Conservation (phyloP, 2,113 vertebrate genomes). For the Alligator mississippiensis region DNA sequence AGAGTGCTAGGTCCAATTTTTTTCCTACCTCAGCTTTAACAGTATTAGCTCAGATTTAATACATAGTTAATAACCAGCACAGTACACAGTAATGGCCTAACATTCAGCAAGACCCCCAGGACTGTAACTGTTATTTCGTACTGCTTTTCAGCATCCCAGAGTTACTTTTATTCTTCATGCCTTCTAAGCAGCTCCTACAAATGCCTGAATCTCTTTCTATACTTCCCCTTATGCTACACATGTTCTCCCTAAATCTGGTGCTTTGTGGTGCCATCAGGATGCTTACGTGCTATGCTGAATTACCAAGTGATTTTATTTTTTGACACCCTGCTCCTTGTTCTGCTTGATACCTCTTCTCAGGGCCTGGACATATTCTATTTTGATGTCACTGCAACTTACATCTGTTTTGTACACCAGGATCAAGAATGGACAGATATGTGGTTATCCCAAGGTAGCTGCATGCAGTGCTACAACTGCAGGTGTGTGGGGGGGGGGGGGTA, state of each 20-base stretch:
- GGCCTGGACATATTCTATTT: too few species aligned
- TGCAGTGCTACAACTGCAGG: too few species aligned
- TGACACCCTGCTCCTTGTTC: background rate
- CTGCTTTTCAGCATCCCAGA: background rate
- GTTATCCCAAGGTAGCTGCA: too few species aligned
- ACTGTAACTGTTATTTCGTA: background rate
- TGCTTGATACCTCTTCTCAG: too few species aligned
- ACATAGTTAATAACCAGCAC: background rate
- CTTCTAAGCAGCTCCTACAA: background rate
- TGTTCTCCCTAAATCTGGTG: background rate
- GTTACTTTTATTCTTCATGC: background rate
- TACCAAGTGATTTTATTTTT: background rate
- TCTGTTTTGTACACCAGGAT: too few species aligned
- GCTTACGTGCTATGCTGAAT: fast-evolving
- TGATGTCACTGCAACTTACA: too few species aligned
- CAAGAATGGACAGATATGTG: too few species aligned
- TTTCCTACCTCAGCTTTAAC: background rate
- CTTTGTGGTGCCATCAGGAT: background rate
- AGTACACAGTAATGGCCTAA: background rate
- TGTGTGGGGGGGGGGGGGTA: too few species aligned
- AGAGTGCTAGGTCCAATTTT: background rate
- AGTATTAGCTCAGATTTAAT: constrained; percentile 25
- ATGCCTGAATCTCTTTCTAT: background rate
- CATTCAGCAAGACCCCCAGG: background rate
- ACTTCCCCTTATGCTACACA: background rate